A percentile compares a stretch with the other conserved stretches of the same genome.
Evolutionary conservation across 2,113 vertebrate species (phyloP).

Genomic region (Puma concolor): DNA sequence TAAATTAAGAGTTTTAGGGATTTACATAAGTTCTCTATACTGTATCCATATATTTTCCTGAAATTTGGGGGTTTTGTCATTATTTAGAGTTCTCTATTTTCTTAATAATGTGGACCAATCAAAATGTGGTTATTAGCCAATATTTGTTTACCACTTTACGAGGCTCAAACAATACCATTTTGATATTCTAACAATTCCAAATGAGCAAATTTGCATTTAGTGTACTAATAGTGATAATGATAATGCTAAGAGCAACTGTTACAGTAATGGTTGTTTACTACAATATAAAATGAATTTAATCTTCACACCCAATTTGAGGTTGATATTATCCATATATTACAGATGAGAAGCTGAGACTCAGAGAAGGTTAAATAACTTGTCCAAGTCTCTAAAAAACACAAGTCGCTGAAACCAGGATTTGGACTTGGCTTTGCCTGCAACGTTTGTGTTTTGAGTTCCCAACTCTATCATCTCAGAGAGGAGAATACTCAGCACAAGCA

Average conservation of each 20-base stretch:
- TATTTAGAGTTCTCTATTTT: slow-evolving; percentile 40
- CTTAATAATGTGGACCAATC: not conserved
- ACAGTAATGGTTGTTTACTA: not conserved
- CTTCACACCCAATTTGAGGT: not conserved
- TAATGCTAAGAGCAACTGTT: not conserved
- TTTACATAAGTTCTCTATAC: not conserved
- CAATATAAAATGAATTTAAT: not conserved
- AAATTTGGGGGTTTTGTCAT: not conserved
- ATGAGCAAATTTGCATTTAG: not conserved
- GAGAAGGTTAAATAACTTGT: not conserved
- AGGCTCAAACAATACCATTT: not conserved
- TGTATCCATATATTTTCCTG: not conserved
- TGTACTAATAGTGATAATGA: not conserved
- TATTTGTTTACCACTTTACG: not conserved
- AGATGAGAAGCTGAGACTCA: not conserved
- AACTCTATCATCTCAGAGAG: not conserved
- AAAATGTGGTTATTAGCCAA: not conserved
- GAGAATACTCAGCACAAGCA: not conserved
- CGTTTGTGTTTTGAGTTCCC: not conserved
- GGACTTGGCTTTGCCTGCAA: not conserved
- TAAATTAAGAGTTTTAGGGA: not conserved
- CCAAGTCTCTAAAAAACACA: not conserved
- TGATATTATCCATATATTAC: not conserved
- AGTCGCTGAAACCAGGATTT: not conserved
- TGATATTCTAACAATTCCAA: not conserved